Percentiles rank a stretch among this genome's conserved stretches.
These are phyloP conservation scores for Leucania comma DNA, from an alignment of 2,888 invertebrate genomes.

Conservation along the genomic window DNA sequence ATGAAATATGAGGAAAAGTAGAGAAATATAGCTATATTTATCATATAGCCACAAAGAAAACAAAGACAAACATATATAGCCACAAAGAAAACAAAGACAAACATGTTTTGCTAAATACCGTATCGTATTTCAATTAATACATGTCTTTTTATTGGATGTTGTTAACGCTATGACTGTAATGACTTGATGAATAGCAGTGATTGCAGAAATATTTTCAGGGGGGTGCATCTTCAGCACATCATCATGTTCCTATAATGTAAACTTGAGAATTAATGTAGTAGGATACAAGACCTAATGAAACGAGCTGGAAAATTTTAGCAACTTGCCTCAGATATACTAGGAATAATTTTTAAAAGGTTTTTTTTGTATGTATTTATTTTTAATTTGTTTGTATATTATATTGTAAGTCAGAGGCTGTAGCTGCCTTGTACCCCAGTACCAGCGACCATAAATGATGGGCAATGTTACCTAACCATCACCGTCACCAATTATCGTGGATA, in stretches of 20 bases:
- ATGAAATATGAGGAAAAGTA: constrained; percentile 14
- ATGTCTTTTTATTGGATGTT: neutral
- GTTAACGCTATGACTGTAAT: neutral
- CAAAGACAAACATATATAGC: constrained; percentile 14
- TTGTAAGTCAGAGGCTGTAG: too few species aligned
- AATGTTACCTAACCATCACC: neutral
- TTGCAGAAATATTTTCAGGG: too few species aligned
- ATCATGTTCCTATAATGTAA: neutral
- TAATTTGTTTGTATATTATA: too few species aligned
- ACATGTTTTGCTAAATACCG: constrained; percentile 10
- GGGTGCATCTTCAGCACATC: neutral
- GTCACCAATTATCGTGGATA: too few species aligned
- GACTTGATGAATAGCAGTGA: too few species aligned
- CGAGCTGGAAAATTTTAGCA: neutral
- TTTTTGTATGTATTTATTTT: neutral
- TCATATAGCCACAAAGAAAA: neutral
- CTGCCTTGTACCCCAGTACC: too few species aligned
- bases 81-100: constrained; percentile 6
- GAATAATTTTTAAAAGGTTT: neutral
- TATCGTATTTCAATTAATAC: constrained; percentile 13
- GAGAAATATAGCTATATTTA: too few species aligned
- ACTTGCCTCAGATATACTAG: too few species aligned
- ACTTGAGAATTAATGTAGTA: neutral
- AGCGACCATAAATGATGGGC: neutral
- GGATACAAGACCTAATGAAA: neutral